phyloP scores from a whole-genome alignment of 2,888 invertebrate species.

The Galerucella calmariensis region DNA sequence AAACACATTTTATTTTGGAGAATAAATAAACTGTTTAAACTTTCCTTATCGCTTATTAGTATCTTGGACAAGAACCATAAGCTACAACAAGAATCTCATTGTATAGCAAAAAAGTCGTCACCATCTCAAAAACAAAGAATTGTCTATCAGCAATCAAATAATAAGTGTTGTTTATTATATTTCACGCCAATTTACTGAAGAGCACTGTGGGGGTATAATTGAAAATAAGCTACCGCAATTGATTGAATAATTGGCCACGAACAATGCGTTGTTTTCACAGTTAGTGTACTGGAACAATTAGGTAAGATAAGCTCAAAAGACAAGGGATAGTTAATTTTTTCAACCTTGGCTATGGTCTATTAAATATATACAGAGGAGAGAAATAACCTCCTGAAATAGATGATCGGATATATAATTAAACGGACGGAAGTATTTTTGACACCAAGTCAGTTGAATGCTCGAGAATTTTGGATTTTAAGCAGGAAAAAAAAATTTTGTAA shows the following conservation, averaged over 20 bases:
- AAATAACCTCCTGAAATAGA: background rate
- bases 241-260: constrained; percentile 33
- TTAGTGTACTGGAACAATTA: constrained; percentile 36
- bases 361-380: background rate
- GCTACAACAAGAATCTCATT: too few species aligned
- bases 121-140: too few species aligned
- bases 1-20: too few species aligned
- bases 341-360: constrained; percentile 16
- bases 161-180: constrained; percentile 4
- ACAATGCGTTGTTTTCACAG: constrained; percentile 36
- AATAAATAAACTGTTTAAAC: too few species aligned
- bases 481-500: too few species aligned
- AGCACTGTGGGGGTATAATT: constrained; percentile 27
- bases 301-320: constrained; percentile 7
- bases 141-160: background rate
- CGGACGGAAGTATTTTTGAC: too few species aligned
- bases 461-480: too few species aligned
- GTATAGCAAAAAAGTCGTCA: too few species aligned
- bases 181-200: constrained; percentile 21
- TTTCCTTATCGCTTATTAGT: too few species aligned
- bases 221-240: constrained; percentile 33
- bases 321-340: constrained; percentile 16
- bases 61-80: too few species aligned
- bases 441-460: too few species aligned
- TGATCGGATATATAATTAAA: background rate